A percentile compares a stretch with the other conserved stretches of the same genome.
phyloP scores from a whole-genome alignment of 2,888 invertebrate genomes.

The Palloptera scutellata region DNA sequence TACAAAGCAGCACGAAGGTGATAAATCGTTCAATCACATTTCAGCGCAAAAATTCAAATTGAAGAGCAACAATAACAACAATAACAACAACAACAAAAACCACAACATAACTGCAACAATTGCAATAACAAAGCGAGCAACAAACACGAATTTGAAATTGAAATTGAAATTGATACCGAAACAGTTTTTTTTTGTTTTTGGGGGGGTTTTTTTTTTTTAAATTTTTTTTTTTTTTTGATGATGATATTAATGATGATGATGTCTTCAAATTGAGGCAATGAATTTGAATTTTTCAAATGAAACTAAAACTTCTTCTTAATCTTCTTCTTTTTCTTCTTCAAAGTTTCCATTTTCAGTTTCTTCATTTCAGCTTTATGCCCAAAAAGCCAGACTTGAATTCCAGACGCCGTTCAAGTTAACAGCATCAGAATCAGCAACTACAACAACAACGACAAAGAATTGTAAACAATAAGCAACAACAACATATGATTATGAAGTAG shows the following conservation, averaged over 20 bases:
- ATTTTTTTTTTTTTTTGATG: neutral
- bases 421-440: neutral
- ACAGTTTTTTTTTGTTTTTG: neutral
- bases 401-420: neutral
- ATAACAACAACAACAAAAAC: neutral
- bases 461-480: too few relatives aligned
- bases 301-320: neutral
- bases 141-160: neutral
- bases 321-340: neutral
- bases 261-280: too few relatives aligned
- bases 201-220: neutral
- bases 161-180: neutral
- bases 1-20: neutral
- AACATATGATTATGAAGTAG: too few relatives aligned
- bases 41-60: neutral
- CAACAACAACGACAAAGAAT: neutral
- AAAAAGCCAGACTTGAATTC: neutral
- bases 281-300: too few relatives aligned
- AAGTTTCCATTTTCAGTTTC: neutral
- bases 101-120: neutral
- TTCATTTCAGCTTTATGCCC: neutral
- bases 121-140: neutral
- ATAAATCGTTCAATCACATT: conserved; percentile 5
- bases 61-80: neutral
- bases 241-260: too few relatives aligned